A percentile compares a stretch with the other conserved stretches of the same genome.
Evolutionary conservation across 2,888 invertebrate genomes (phyloP).

Genomic region (Perithous albicinctus): DNA sequence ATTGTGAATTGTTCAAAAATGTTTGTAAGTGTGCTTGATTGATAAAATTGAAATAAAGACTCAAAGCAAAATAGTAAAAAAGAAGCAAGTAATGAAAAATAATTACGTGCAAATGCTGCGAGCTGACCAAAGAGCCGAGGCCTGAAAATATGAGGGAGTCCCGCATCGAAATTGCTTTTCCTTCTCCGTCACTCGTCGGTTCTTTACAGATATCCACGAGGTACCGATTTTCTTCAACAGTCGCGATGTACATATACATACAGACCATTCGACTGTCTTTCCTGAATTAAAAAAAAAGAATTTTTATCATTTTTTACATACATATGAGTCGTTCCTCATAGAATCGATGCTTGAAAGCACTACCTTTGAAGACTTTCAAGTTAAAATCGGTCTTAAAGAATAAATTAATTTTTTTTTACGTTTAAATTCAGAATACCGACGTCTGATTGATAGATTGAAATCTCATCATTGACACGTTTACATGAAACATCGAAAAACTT

Average conservation of each 20-base stretch:
- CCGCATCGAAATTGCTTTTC: conserved; percentile 80
- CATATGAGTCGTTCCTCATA: too few relatives aligned
- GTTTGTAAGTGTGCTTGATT: too few relatives aligned
- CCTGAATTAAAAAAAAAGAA: conserved; percentile 70
- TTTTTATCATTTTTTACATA: too few relatives aligned
- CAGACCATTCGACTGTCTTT: conserved; percentile 65
- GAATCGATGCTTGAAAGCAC: too few relatives aligned
- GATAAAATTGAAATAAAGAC: neutral
- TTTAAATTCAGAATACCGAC: too few relatives aligned
- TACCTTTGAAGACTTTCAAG: too few relatives aligned
- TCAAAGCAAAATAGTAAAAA: neutral
- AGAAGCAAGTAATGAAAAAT: neutral
- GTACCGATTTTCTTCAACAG: conserved; percentile 64
- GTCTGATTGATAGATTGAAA: too few relatives aligned
- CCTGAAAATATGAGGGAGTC: conserved; percentile 85
- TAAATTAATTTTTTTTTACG: too few relatives aligned
- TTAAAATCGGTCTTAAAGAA: too few relatives aligned
- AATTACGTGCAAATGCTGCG: conserved; percentile 71
- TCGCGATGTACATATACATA: conserved; percentile 76
- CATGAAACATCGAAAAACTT: neutral
- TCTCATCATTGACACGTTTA: neutral
- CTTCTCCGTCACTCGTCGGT: conserved; percentile 44
- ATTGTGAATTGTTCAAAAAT: too few relatives aligned
- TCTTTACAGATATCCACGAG: conserved; percentile 82
- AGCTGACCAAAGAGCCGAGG: conserved; percentile 78